A percentile compares a stretch with the other conserved stretches of the same genome.
phyloP scores from a whole-genome alignment of 2,113 vertebrate genomes.

The Bothrops jararaca region DNA sequence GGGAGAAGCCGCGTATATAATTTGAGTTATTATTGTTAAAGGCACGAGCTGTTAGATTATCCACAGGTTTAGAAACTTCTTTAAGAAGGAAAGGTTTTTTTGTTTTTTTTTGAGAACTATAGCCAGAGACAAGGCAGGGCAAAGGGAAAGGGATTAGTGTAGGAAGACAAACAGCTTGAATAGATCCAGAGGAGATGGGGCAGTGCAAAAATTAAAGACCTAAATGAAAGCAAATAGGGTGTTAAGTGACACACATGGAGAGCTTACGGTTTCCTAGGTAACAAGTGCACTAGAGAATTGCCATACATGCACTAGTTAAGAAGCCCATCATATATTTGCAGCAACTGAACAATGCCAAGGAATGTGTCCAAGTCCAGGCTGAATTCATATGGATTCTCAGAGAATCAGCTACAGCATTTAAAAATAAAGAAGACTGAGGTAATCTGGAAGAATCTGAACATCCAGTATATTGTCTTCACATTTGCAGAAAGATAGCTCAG shows the following conservation, averaged over 20 bases:
- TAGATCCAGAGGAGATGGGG: slow-evolving; percentile 48
- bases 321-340: background rate
- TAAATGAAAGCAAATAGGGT: slow-evolving; percentile 63
- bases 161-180: slow-evolving; percentile 21
- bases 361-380: slow-evolving; percentile 7
- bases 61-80: slow-evolving; percentile 56
- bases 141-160: slow-evolving; percentile 46
- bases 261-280: slow-evolving; percentile 66
- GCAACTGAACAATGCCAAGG: slow-evolving; percentile 17
- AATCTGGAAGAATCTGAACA: background rate
- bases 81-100: slow-evolving; percentile 41
- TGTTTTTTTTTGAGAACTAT: slow-evolving; percentile 22
- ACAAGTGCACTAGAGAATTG: slow-evolving; percentile 53
- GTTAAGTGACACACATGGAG: slow-evolving; percentile 68
- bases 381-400: background rate
- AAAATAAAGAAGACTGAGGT: background rate
- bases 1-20: background rate
- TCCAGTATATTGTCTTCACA: no score
- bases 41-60: slow-evolving; percentile 32
- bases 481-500: background rate
- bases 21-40: slow-evolving; percentile 6
- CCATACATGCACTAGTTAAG: slow-evolving; percentile 50
- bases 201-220: slow-evolving; percentile 62
- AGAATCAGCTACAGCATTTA: background rate
- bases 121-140: slow-evolving; percentile 19